phyloP scores from a whole-genome alignment of 2,113 vertebrate genomes.

The Trochalopteron elliotii region DNA sequence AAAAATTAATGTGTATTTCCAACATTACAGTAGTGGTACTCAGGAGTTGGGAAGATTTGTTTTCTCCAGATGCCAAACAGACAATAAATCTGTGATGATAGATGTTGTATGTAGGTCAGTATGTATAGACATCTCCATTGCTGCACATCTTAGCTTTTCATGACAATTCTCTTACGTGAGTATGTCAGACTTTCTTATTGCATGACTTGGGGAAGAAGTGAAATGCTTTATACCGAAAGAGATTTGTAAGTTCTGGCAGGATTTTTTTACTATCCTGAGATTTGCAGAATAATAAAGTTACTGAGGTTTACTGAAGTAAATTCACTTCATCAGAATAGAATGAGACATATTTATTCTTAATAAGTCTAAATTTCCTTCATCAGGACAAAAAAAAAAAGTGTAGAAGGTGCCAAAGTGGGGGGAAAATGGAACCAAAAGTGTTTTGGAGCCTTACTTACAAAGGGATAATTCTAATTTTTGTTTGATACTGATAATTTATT shows the following conservation, averaged over 20 bases:
- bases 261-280: background rate
- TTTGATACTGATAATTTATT: background rate
- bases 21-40: background rate
- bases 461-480: background rate
- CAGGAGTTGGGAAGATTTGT: background rate
- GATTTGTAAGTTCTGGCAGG: background rate
- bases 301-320: background rate
- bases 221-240: background rate
- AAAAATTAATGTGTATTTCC: background rate
- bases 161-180: background rate
- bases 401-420: background rate
- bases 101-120: background rate
- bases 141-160: background rate
- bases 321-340: background rate
- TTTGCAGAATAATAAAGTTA: background rate
- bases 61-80: background rate
- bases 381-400: background rate
- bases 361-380: background rate
- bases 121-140: background rate
- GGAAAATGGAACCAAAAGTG: background rate
- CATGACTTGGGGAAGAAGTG: background rate
- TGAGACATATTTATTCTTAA: background rate
- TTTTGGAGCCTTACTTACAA: background rate
- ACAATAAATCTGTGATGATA: background rate
- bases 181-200: background rate